Evolutionary conservation across 2,888 invertebrate species (phyloP).

Genomic region (Diarsia brunnea): DNA sequence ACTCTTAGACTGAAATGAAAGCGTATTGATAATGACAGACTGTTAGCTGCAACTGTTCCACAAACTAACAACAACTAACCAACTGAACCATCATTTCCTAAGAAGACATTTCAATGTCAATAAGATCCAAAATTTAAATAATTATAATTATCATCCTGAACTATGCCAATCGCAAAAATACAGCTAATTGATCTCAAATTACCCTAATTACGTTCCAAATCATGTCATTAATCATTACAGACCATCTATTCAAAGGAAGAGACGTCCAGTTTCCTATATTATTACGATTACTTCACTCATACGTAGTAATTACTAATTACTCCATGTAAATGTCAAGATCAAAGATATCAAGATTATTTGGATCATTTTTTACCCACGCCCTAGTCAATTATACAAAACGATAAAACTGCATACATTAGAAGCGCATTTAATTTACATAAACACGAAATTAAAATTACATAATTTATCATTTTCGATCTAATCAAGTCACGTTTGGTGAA

Average conservation of each 20-base stretch:
- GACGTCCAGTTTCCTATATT: slow-evolving; percentile 26
- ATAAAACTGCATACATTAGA: slow-evolving; percentile 27
- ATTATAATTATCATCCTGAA: not conserved
- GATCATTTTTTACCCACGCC: slow-evolving; percentile 42
- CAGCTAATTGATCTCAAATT: not conserved
- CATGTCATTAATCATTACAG: slow-evolving; percentile 25
- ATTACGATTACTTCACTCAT: slow-evolving; percentile 24
- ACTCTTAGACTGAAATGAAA: not conserved
- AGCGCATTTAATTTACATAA: slow-evolving; percentile 38
- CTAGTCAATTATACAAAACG: slow-evolving; percentile 1
- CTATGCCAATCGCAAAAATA: not conserved
- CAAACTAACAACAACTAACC: too few relatives aligned
- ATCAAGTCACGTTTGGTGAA: slow-evolving; percentile 31
- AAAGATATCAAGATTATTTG: slow-evolving; percentile 19
- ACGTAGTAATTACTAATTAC: slow-evolving; percentile 30
- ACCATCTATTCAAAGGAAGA: slow-evolving; percentile 7
- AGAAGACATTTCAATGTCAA: not conserved
- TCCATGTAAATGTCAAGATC: slow-evolving; percentile 49
- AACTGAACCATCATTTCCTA: not conserved
- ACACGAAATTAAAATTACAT: slow-evolving; percentile 18
- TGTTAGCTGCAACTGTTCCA: not conserved
- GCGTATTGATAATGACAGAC: not conserved
- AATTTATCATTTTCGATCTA: slow-evolving; percentile 26
- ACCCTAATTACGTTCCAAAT: slow-evolving; percentile 9
- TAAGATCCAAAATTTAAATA: not conserved